Evolutionary conservation across 1,140 invertebrate species (phyloP), one percentile per base, ranked within the genome.

Genomic region (Fopius arisanus): DNA sequence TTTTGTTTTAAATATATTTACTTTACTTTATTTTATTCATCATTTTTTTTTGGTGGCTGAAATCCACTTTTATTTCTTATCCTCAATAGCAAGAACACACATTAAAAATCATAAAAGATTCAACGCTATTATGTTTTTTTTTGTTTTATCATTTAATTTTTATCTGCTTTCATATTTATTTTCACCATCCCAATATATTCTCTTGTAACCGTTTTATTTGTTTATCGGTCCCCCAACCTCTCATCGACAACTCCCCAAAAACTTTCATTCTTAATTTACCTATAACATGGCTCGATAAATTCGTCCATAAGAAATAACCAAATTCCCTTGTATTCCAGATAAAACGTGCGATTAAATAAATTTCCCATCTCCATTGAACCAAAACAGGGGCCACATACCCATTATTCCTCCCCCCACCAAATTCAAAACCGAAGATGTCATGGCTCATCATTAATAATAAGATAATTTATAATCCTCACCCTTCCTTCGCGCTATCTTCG

Each of bases 101-200:
- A 77, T 79, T 77, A 75, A 81, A 76, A 80, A 81, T 80, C 78
- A 81, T 82, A 77, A 70, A 79, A 76, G 80, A 81, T 78, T 48
- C 73, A 77, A 82, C 73, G 73, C 70, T 78, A 63, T 77, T 73
- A 74, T 75, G 65, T n/a, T 63, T 75, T 33, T 66, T n/a, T 63
- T 75, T n/a, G n/a, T 70, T 29, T 69, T 37, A 62, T 51, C 65
- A 70, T 37, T 51, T 48, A 43, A 68, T 69, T 66, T 66, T 70
- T 19, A 23, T 28, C 6, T 37, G 26, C 26, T 33, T 67, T 62
- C 23, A 48, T 63, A 40, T 14, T 28, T 75, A 67, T 40, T 68
- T 71, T 67, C 65, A 12, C 28, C 16, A 40, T 33, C n/a, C 16
- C 65, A 33, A 66, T 72, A 26, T 59, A 59, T 59, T 59, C 43